A percentile compares a stretch with the other conserved stretches of the same genome.
phyloP scores from a whole-genome alignment of 2,888 invertebrate genomes.

The Allygus modestus region DNA sequence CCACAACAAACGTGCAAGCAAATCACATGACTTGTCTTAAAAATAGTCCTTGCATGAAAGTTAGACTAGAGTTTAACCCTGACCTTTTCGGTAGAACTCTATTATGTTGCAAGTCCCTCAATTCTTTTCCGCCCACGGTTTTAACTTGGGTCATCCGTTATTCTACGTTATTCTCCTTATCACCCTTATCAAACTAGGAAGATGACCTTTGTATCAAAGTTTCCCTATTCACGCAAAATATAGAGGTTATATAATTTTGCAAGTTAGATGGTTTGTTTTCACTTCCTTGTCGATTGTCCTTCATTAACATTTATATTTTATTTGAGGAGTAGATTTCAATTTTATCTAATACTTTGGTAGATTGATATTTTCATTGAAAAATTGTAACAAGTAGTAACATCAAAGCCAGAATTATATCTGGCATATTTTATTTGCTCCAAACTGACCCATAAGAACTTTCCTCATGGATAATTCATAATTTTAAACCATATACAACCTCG shows the following conservation, averaged over 20 bases:
- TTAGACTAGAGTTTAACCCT: background rate
- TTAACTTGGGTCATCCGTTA: background rate
- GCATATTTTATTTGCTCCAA: too few species aligned
- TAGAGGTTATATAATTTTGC: slow-evolving; percentile 37
- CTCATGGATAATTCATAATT: too few species aligned
- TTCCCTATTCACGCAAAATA: slow-evolving; percentile 36
- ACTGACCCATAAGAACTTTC: too few species aligned
- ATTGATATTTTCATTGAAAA: too few species aligned
- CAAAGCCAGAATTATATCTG: too few species aligned
- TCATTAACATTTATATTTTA: background rate
- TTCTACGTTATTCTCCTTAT: background rate
- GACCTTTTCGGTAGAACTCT: background rate
- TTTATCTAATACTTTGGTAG: too few species aligned
- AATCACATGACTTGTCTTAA: background rate
- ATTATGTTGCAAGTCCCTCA: background rate
- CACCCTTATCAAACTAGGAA: background rate
- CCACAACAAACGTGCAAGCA: too few species aligned
- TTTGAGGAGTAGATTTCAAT: background rate
- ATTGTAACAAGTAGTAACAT: too few species aligned
- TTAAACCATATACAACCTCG: too few species aligned
- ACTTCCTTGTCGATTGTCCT: slow-evolving; percentile 10
- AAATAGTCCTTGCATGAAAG: slow-evolving; percentile 1
- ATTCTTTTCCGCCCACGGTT: slow-evolving; percentile 14
- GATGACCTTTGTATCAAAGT: slow-evolving; percentile 35
- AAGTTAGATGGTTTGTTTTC: background rate